Evolutionary conservation across 2,797 vertebrate genomes (phyloP), one percentile per base, ranked within the genome.

Genomic region (Numenius phaeopus): DNA sequence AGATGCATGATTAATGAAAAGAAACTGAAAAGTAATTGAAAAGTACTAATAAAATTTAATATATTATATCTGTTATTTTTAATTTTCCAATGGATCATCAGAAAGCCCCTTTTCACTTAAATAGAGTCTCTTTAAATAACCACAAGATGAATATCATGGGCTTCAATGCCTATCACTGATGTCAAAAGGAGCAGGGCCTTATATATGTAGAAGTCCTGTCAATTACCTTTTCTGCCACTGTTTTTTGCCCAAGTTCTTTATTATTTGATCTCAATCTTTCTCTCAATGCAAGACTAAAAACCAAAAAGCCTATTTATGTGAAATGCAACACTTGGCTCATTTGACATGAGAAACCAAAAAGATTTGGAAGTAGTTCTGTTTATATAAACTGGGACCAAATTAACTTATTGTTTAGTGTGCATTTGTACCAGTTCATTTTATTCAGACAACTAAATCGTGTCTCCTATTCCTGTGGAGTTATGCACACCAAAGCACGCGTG

Each of bases 1-100:
- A 73, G 82, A 87, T 94, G 87, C 92, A 65, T 97, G 91, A 95
- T 95, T 95, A 96, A 94, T 95, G 93, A 97, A 96, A 90, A 62
- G 84, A 95, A 95, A 83, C 46, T 71, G 79, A 95, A 94, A 86
- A 84, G 87, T 94, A 96, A 95, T 89, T 96, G 90, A 93, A 95
- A 94, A 94, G 89, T 26, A 83, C 83, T 95, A 96, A 95, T 83
- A 97, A 92, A 93, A 81, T 88, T 90, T 90, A 93, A 93, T 85
- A 83, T 87, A 95, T 86, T 86, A 90, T 83, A 75, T 89, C 84
- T 93, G 89, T 94, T 96, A 96, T 93, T 95, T 88, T 94, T 95
- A 94, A 77, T 95, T 97, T 94, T 86, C 83, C 27, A 17, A n/a
- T 81, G 34, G 37, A 73, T 94, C 69, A 69, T 89, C 14, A 15